Base-by-base conservation (phyloP, 2,797 vertebrate species). In the Falco columbarius region DNA sequence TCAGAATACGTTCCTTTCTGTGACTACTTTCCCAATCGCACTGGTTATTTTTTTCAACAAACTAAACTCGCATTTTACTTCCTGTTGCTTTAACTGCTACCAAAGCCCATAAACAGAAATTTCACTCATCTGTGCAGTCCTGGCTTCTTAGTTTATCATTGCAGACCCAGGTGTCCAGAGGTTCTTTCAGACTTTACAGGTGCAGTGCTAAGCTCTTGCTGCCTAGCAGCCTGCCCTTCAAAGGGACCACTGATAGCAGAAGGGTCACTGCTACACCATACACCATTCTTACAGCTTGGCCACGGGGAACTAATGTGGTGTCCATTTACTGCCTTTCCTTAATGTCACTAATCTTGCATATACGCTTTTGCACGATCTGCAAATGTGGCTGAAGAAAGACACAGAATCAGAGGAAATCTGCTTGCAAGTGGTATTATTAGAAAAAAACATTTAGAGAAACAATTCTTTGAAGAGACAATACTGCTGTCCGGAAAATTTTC, bases 391-490 rank as follows among this genome's bases (percentile, higher is more conserved):
- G 11, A 89, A 79, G 82, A 87, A 89, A 97, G 89, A 65, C 90
- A 94, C 56, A 42, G 77, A 87, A 63, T 93, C 82, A 62, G 81
- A 83, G 96, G 86, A 92, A 97, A 87, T 91, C 95, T 92, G 80
- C 91, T 95, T 94, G 93, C 81, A 91, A 92, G 79, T 51, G 93
- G 62, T 96, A 94, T 96, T 97, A 96, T 96, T 94, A 97, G 91
- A 91, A 96, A 89, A 93, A 95, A 91, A 36, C 93, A 85, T 87
- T 92, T 26, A 93, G 51, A 80, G 94, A 86, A 85, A 73, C n/a
- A 70, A 73, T 59, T 65, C 55, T 70, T 80, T 42, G 44, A 93
- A 72, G 56, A 94, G 47, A 47, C 40, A 89, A 42, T 13, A 7
- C 19, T 42, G 22, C 6, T 29, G 38, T n/a, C 67, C 82, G n/a